phyloP scores from a whole-genome alignment of 2,888 invertebrate genomes.

The Drosophila fulvimacula region DNA sequence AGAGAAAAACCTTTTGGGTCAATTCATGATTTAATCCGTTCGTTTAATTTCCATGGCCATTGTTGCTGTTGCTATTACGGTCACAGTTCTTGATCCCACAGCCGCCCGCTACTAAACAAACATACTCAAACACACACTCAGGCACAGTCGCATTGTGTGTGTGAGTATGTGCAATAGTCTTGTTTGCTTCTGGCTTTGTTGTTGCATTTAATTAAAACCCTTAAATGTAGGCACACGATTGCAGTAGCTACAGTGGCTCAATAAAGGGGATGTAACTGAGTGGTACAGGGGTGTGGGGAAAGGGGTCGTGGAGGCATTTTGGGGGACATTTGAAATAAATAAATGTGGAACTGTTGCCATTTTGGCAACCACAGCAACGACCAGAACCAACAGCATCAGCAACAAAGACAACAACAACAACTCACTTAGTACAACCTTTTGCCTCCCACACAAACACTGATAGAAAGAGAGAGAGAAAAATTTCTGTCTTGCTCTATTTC shows the following conservation, averaged over 20 bases:
- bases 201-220: slow-evolving; percentile 79
- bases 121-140: background rate
- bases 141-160: slow-evolving; percentile 1
- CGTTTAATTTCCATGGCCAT: slow-evolving; percentile 59
- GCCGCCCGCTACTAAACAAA: background rate
- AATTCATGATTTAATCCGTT: slow-evolving; percentile 71
- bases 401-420: slow-evolving; percentile 32
- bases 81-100: slow-evolving; percentile 57
- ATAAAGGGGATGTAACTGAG: slow-evolving; percentile 9
- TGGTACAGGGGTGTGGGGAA: background rate
- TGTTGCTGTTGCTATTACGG: slow-evolving; percentile 30
- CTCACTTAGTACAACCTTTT: slow-evolving; percentile 13
- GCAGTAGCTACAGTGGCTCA: slow-evolving; percentile 42
- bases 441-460: background rate
- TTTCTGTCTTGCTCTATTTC: background rate
- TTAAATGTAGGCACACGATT: slow-evolving; percentile 68
- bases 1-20: slow-evolving; percentile 45
- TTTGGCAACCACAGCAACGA: slow-evolving; percentile 54
- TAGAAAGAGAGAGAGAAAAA: too few relatives aligned
- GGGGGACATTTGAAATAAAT: slow-evolving; percentile 61
- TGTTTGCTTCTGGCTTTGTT: slow-evolving; percentile 69
- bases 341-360: slow-evolving; percentile 54
- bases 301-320: background rate
- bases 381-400: slow-evolving; percentile 27
- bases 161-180: slow-evolving; percentile 44